Base-by-base conservation (phyloP, 2,888 invertebrate species). In the Drosophila paranaensis region DNA sequence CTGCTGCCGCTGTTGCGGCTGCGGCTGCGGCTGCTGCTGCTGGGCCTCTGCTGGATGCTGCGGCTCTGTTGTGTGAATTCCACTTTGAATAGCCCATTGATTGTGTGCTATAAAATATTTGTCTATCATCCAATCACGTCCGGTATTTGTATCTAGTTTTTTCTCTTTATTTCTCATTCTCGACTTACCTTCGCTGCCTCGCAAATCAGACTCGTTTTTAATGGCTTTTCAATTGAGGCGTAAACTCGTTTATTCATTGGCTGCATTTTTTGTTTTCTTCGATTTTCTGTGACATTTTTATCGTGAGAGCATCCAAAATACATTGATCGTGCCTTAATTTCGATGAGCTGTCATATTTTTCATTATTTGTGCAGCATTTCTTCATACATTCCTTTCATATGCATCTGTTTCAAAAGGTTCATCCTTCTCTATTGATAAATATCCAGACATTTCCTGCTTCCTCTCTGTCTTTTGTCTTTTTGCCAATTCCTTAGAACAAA, bases 101-200 rank as follows among this genome's bases (percentile, higher is more conserved):
- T 90, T 90, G 87, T 90, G 87, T 72, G 68, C 71, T 61, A 71
- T 71, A 67, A 74, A 83, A 84, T 78, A 78, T 76, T 89, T 83
- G 82, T 89, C 84, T 89, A 88, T 82, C 83, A 86, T 79, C 79
- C 84, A 86, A 86, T 90, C 90, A 89, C 82, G 88, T 88, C 89
- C 90, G 89, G 82, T 81, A 81, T 88, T 83, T 81, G 70, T 77
- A 73, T 72, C 71, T 69, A 76, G 69, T 67, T 64, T 37, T 43
- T 48, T 48, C 33, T 45, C 60, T 46, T 51, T 27, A 35, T 5
- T 53, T 53, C 39, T 53, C 25, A 53, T 53, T 53, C 53, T 39
- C 48, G 25, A 37, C 37, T 20, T 46, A 51, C 35, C 63, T 57
- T 73, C 37, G 30, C 1, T 39, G 37, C 25, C 43, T 60, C 55